Evolutionary conservation across 2,797 vertebrate genomes (phyloP).

Genomic region (Falco berigora): DNA sequence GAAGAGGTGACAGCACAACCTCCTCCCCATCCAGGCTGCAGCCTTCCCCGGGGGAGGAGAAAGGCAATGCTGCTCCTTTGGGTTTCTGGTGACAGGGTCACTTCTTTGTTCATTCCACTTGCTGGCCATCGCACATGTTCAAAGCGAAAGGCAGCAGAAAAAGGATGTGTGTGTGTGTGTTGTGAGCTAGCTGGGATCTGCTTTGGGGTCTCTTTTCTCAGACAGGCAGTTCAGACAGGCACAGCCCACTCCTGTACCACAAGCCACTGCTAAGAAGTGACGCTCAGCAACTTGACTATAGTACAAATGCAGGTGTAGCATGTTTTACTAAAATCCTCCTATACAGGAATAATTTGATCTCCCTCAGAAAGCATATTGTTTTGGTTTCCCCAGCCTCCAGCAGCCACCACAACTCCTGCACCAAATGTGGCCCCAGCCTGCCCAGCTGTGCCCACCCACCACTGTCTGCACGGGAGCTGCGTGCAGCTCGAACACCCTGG

Average conservation of each 20-base stretch:
- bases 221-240: neutral
- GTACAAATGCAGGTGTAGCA: neutral
- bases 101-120: neutral
- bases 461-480: neutral
- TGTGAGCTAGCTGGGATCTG: neutral
- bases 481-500: rapidly evolving
- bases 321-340: neutral
- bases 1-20: neutral
- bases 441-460: neutral
- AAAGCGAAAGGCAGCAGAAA: neutral
- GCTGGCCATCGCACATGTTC: rapidly evolving
- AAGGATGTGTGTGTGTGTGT: too few relatives aligned
- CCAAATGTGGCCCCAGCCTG: neutral
- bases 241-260: neutral
- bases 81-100: rapidly evolving
- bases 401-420: neutral
- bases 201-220: neutral
- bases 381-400: neutral
- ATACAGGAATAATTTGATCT: neutral
- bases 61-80: rapidly evolving
- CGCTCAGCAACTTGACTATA: neutral
- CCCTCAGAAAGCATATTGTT: neutral
- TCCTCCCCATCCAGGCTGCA: neutral
- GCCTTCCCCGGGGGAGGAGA: rapidly evolving
- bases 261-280: neutral